These are phyloP conservation scores for Nomada flava DNA, from an alignment of 2,888 invertebrate species.

Conservation along the genomic window DNA sequence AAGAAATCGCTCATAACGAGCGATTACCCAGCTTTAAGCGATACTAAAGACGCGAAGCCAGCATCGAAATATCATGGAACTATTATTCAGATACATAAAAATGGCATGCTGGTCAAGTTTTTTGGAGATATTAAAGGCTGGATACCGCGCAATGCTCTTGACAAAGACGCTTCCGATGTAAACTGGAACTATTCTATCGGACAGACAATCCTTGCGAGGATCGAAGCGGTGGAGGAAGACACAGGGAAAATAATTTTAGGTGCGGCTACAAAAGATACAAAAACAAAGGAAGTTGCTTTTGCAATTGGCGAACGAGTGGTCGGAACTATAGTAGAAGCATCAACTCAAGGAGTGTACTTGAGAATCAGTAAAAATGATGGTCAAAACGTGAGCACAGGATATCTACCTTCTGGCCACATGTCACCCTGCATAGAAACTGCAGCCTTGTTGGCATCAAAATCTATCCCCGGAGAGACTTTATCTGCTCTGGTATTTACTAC, in stretches of 20 bases:
- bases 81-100: slow-evolving; percentile 84
- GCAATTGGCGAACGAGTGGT: slow-evolving; percentile 74
- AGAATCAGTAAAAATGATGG: slow-evolving; percentile 64
- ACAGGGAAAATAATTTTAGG: slow-evolving; percentile 63
- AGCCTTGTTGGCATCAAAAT: slow-evolving; percentile 72
- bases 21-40: slow-evolving; percentile 85
- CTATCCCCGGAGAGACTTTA: slow-evolving; percentile 73
- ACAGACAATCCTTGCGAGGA: slow-evolving; percentile 84
- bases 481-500: slow-evolving; percentile 77
- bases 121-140: slow-evolving; percentile 86
- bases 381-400: slow-evolving; percentile 62
- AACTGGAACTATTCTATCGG: slow-evolving; percentile 86
- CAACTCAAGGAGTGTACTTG: slow-evolving; percentile 75
- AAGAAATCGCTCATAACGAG: slow-evolving; percentile 88
- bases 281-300: slow-evolving; percentile 5
- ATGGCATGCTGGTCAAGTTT: slow-evolving; percentile 86
- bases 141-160: slow-evolving; percentile 83
- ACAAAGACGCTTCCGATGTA: slow-evolving; percentile 78
- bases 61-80: slow-evolving; percentile 86
- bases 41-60: slow-evolving; percentile 85
- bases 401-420: slow-evolving; percentile 80
- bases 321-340: slow-evolving; percentile 76
- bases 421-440: slow-evolving; percentile 77
- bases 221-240: slow-evolving; percentile 64
- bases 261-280: slow-evolving; percentile 28